Base-by-base conservation (phyloP, 1,140 invertebrate species). In the Orchesella cincta region DNA sequence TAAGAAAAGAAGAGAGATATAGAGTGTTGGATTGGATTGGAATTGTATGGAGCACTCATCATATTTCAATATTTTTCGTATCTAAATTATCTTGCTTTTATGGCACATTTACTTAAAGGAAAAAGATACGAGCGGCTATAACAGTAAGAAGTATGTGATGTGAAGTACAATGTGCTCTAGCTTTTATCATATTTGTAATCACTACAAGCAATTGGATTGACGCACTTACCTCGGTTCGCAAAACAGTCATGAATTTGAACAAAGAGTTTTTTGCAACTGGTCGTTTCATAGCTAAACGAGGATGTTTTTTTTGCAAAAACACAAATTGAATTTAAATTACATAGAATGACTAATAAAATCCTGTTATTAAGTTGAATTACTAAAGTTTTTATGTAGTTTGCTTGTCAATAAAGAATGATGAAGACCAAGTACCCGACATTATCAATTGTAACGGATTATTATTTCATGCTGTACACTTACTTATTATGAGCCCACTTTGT, bases 221-320 rank as follows among this genome's bases (percentile, higher is more conserved):
- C 39, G 14, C 16, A 33, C 34, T 71, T 12, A 96, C 94, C 85
- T 96, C 94, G 0, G 91, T 84, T 34, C 91, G 90, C 0, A 96
- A 86, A 0, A 96, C 94, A 0, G 93, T 95, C 94, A 96, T 95
- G 85, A 96, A 96, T 86, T 95, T 95, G 85, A 96, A 96, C 0
- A 95, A 86, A 0, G 93, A 94, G 1, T 93, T 93, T 83, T 93
- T 91, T 0, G 91, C 87, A 1, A 93, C 90, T 0, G 93, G 93
- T 84, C 94, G 94, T 16, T 93, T 88, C 83, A 95, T 94, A 0
- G 93, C 94, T 94, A 84, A 12, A 73, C 14, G 12, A 51, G 71
- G 16, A 34, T 31, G 23, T 12, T 64, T 5, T 5, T 64, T 46
- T 46, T 46, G 20, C 39, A 46, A 12, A 12, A 46, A 64, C 71